Percentiles rank a stretch among this genome's conserved stretches.
phyloP scores from a whole-genome alignment of 2,113 vertebrate genomes.

The Pheucticus melanocephalus region DNA sequence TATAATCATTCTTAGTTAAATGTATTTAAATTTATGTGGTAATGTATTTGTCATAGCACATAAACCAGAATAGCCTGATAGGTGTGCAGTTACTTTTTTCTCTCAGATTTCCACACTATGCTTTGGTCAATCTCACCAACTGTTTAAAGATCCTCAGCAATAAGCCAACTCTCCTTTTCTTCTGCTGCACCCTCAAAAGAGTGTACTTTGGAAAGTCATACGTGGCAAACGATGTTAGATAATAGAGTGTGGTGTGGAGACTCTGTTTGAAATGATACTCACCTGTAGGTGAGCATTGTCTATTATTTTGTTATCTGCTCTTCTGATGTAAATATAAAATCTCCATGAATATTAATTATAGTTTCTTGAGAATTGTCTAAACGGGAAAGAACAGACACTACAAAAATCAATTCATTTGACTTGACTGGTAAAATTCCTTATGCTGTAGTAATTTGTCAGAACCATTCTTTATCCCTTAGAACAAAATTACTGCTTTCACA shows the following conservation, averaged over 20 bases:
- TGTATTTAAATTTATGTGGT: neutral
- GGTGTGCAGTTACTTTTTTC: neutral
- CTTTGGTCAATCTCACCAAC: neutral
- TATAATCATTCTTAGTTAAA: neutral
- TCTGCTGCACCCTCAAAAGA: neutral
- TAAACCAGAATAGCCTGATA: neutral
- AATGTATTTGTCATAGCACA: neutral
- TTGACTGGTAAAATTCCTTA: neutral
- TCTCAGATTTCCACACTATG: neutral
- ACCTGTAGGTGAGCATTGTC: neutral
- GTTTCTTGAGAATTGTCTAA: neutral
- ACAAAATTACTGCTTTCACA: neutral
- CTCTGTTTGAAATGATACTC: neutral
- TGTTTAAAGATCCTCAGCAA: neutral
- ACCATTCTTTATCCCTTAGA: neutral
- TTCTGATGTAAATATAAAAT: constrained; percentile 10
- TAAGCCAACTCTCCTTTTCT: neutral
- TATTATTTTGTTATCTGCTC: neutral
- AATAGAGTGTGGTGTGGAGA: neutral
- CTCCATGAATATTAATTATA: neutral
- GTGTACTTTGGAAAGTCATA: neutral
- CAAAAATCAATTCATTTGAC: neutral
- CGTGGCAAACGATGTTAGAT: neutral
- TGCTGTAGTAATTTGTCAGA: neutral
- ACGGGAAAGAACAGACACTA: neutral